Evolutionary conservation across 2,113 vertebrate genomes (phyloP).

Genomic region (Nesogale talazaci): DNA sequence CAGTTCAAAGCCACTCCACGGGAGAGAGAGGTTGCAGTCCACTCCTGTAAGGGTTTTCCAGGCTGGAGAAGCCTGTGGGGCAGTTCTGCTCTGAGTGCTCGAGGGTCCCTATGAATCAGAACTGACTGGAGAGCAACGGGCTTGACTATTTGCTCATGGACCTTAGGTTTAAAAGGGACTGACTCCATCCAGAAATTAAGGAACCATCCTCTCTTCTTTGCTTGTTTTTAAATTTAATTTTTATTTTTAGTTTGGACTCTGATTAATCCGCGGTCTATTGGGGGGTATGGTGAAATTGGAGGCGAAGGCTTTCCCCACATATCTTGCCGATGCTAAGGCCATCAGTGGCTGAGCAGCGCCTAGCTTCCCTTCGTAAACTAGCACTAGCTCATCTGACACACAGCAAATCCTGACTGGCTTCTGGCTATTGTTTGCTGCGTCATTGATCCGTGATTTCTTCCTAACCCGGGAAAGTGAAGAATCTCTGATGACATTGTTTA

Average conservation of each 20-base stretch:
- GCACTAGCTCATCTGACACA: fast-evolving
- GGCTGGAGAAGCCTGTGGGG: no score
- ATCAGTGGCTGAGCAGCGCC: neutral
- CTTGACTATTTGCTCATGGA: neutral
- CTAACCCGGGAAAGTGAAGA: fast-evolving
- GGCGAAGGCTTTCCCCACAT: neutral
- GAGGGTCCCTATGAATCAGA: neutral
- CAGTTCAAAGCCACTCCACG: neutral
- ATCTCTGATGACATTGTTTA: fast-evolving
- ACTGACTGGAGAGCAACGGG: neutral
- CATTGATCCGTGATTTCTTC: fast-evolving
- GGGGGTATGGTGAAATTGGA: neutral
- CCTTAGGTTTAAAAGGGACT: neutral
- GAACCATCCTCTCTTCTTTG: neutral
- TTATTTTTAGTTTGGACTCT: neutral
- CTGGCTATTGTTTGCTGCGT: neutral
- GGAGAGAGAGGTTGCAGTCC: neutral
- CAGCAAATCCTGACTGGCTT: neutral
- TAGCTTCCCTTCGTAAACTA: neutral
- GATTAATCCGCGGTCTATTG: neutral
- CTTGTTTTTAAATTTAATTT: neutral
- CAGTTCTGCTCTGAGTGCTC: no score
- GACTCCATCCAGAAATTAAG: neutral
- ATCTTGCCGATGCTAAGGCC: neutral
- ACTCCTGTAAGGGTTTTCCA: neutral